Base-by-base conservation (phyloP, 2,888 invertebrate genomes). In the Lithophane leautieri region DNA sequence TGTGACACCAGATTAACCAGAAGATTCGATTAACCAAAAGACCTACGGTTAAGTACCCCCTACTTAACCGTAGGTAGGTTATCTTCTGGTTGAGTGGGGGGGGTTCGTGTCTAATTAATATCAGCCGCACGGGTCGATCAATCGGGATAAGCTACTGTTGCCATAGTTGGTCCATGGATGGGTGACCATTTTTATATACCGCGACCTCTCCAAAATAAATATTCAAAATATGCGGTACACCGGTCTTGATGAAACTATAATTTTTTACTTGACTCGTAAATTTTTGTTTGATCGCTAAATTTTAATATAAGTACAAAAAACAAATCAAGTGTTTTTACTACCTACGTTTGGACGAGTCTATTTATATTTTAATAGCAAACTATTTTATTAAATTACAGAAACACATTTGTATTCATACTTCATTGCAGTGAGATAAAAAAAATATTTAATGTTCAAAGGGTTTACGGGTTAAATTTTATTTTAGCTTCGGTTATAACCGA, bases 371-470 rank as follows among this genome's bases (percentile, higher is more conserved):
- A 52, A 68, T 60, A 34, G 76, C 9, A 19, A 28, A 42, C 1
- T 2, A 6, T 60, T 67, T 50, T 34, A 68, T 44, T 44, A 68
- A 60, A 63, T 58, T 44, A 58, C 25, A 63, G 12, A 54, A 34
- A 58, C 12, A 44, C 8, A 25, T 7, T 28, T 73, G 47, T 69
- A 25, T 66, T 74, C n/a, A 40, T 63, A 79, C 63, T 63, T 42
- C 28, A 73, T 73, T 44, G 68, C 34, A 60, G 16, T 11, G 40
- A 12, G 40, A 68, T 79, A 79, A 73, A 56, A 58, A n/a, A n/a
- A n/a, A n/a, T n/a, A n/a, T n/a, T n/a, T n/a, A 44, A 11, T 44
- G 52, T 65, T 79, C 56, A 63, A 78, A 78, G 62, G 34, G 50
- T 67, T 67, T 73, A 68, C 58, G 40, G 22, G 16, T 28, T 34